A percentile compares a stretch with the other conserved stretches of the same genome.
Conservation (phyloP, 1,140 invertebrate species). For the Choristoneura fumiferana region DNA sequence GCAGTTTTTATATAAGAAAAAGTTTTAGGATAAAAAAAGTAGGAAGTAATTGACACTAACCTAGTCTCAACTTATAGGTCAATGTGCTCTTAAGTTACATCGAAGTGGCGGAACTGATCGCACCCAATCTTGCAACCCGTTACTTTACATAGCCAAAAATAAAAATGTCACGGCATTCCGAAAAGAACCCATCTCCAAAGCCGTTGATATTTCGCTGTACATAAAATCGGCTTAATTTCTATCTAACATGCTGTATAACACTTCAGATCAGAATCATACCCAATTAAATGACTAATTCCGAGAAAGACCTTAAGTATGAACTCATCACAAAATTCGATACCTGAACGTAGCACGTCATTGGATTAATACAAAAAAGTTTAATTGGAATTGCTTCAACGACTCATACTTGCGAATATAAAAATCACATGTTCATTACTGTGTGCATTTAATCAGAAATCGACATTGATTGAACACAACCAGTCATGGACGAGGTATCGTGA, state of each 20-base stretch:
- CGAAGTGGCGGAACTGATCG: neutral
- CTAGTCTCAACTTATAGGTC: slow-evolving; percentile 16
- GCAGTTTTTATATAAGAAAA: no score
- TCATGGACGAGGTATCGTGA: slow-evolving; percentile 9
- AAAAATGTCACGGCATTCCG: neutral
- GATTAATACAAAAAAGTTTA: slow-evolving; percentile 4
- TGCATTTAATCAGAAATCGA: no score
- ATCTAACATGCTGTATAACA: neutral
- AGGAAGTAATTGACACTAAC: slow-evolving; percentile 15
- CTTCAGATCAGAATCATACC: no score
- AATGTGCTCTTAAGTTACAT: slow-evolving; percentile 18
- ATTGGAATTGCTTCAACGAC: neutral
- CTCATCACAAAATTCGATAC: neutral
- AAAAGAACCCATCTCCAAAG: neutral
- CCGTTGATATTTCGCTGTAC: no score
- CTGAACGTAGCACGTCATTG: slow-evolving; percentile 9
- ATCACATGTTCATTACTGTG: neutral
- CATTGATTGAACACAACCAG: neutral
- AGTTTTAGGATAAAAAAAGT: no score
- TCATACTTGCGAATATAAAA: neutral
- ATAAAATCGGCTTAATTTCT: no score
- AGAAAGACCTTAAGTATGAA: no score
- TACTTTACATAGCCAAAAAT: slow-evolving; percentile 5
- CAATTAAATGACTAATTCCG: no score
- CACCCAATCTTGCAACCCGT: neutral